A percentile compares a stretch with the other conserved stretches of the same genome.
Evolutionary conservation across 2,797 vertebrate species (phyloP).

Genomic region (Platyrinchus mystaceus): DNA sequence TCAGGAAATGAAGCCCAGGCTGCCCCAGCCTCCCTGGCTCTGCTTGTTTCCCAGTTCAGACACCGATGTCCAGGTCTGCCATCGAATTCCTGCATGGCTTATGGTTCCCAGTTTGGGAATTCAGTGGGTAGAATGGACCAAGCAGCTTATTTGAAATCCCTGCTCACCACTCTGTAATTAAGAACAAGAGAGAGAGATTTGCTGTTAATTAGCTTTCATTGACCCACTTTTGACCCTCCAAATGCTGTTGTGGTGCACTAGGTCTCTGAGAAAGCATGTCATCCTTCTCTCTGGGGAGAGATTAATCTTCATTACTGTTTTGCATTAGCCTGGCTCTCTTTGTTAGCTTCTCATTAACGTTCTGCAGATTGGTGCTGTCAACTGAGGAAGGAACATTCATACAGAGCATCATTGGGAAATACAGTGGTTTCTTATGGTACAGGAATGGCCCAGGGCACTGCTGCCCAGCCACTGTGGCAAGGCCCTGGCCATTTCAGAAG

Average conservation of each 20-base stretch:
- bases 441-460: neutral
- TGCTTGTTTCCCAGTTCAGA: neutral
- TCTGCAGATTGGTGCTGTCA: neutral
- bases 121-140: neutral
- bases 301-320: constrained; percentile 47
- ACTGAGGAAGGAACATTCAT: neutral
- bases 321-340: constrained; percentile 1
- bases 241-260: neutral
- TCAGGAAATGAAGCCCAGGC: neutral
- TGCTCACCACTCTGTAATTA: neutral
- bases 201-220: constrained; percentile 51
- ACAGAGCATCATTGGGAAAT: neutral
- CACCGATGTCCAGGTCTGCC: neutral
- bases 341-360: neutral
- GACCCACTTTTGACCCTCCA: constrained; percentile 47
- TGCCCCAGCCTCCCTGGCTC: neutral
- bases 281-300: constrained; percentile 25
- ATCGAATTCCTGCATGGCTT: neutral
- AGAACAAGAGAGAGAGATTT: constrained; percentile 21
- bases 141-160: constrained; percentile 36
- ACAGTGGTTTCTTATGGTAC: neutral
- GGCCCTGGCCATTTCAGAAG: neutral
- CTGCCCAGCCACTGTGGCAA: neutral
- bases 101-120: neutral
- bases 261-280: constrained; percentile 10